These are phyloP conservation scores for Thymelicus acteon DNA, from an alignment of 2,888 invertebrate genomes.

Conservation along the genomic window DNA sequence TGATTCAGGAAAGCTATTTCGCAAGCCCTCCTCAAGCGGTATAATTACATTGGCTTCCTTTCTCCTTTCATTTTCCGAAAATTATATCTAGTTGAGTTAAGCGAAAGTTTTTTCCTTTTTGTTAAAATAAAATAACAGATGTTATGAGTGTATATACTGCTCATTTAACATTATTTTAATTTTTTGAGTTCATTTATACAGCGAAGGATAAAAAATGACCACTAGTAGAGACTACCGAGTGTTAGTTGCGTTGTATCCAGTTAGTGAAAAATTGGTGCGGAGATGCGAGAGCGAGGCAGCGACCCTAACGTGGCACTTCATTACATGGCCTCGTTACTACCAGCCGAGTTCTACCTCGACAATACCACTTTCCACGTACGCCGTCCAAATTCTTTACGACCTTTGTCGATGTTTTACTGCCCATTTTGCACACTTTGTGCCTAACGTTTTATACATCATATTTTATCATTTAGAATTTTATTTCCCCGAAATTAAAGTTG, in stretches of 20 bases:
- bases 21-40: constrained; percentile 69
- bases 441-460: constrained; percentile 43
- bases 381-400: constrained; percentile 36
- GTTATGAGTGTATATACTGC: neutral
- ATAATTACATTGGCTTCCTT: constrained; percentile 73
- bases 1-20: constrained; percentile 71
- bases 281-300: constrained; percentile 60
- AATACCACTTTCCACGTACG: constrained; percentile 29
- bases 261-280: constrained; percentile 71
- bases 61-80: constrained; percentile 69
- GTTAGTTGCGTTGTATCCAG: constrained; percentile 63
- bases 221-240: neutral
- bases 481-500: constrained; percentile 74
- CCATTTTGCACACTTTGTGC: constrained; percentile 36
- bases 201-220: constrained; percentile 39
- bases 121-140: neutral
- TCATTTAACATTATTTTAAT: neutral
- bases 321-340: constrained; percentile 70
- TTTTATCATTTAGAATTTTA: constrained; percentile 56
- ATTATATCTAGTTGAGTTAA: constrained; percentile 46
- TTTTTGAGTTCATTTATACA: neutral
- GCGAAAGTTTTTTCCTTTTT: constrained; percentile 13
- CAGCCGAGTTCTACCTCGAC: constrained; percentile 18
- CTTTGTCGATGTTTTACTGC: constrained; percentile 33
- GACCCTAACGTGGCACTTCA: constrained; percentile 73